These are phyloP conservation scores for Amphibalanus amphitrite DNA, from an alignment of 1,140 invertebrate species.

Conservation along the genomic window DNA sequence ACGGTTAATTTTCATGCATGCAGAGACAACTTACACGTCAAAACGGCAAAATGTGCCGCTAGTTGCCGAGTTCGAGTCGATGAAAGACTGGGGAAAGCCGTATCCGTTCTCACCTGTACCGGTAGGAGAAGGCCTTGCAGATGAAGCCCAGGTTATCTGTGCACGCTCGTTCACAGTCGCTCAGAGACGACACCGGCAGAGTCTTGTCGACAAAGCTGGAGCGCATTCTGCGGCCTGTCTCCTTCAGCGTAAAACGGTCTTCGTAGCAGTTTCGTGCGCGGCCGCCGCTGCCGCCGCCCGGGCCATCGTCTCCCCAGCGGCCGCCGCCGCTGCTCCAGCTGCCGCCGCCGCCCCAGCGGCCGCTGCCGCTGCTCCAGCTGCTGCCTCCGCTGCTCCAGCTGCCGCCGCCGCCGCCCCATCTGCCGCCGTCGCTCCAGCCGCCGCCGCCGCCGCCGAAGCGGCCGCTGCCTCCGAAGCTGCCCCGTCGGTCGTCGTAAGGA, in stretches of 20 bases:
- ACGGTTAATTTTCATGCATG: no score
- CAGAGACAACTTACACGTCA: no score
- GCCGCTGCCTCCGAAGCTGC: constrained; percentile 15
- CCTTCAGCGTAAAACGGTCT: constrained; percentile 6
- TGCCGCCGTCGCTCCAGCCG: constrained; percentile 22
- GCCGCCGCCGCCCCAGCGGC: constrained; percentile 4
- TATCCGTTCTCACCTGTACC: background rate
- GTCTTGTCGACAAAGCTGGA: background rate
- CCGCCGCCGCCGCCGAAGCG: constrained; percentile 24
- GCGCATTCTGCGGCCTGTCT: background rate
- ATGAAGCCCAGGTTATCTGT: background rate
- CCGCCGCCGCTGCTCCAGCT: background rate
- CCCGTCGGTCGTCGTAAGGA: background rate
- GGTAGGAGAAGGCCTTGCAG: constrained; percentile 4
- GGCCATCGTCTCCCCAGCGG: background rate
- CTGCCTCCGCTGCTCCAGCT: constrained; percentile 14
- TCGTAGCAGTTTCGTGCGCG: constrained; percentile 1
- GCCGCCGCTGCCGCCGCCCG: background rate
- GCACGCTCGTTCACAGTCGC: background rate
- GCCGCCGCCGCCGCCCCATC: constrained; percentile 22
- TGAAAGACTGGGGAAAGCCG: no score
- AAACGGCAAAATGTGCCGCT: no score
- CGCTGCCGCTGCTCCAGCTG: background rate
- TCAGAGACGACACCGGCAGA: background rate
- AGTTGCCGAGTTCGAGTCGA: no score